These are phyloP conservation scores for Leuctra nigra DNA, from an alignment of 2,888 invertebrate genomes.

Conservation along the genomic window DNA sequence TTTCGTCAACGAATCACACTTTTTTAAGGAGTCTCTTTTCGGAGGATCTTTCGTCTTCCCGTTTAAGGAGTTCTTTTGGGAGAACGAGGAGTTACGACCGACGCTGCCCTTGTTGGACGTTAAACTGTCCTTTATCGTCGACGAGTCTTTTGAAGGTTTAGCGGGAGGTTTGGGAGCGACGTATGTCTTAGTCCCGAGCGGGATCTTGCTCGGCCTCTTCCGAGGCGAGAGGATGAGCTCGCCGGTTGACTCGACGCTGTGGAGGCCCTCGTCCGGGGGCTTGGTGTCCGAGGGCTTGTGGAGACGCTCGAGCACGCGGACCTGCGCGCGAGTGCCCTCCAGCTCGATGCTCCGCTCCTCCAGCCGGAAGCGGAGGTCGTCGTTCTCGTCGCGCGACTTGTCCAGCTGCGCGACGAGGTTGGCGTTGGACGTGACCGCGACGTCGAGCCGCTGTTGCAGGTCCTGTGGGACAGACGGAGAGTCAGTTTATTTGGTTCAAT, in stretches of 20 bases:
- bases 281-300: conserved; percentile 37
- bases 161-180: conserved; percentile 24
- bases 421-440: not conserved
- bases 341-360: conserved; percentile 77
- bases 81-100: conserved; percentile 23
- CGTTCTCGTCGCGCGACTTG: not conserved
- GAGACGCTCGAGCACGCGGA: conserved; percentile 62
- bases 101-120: not conserved
- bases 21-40: not conserved
- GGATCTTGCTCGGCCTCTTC: conserved; percentile 62
- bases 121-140: conserved; percentile 17
- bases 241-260: conserved; percentile 31
- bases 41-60: conserved; percentile 25
- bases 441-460: not conserved
- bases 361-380: conserved; percentile 36
- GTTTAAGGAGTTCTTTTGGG: conserved; percentile 38
- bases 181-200: conserved; percentile 47
- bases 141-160: conserved; percentile 19
- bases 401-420: not conserved
- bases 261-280: not conserved
- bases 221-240: conserved; percentile 30
- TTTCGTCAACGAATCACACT: not conserved
- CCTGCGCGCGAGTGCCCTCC: conserved; percentile 71
- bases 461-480: no score
- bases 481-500: no score